Evolutionary conservation across 92 coral and sea anemone species (phyloP).

Genomic region (Parazoanthus swiftii): DNA sequence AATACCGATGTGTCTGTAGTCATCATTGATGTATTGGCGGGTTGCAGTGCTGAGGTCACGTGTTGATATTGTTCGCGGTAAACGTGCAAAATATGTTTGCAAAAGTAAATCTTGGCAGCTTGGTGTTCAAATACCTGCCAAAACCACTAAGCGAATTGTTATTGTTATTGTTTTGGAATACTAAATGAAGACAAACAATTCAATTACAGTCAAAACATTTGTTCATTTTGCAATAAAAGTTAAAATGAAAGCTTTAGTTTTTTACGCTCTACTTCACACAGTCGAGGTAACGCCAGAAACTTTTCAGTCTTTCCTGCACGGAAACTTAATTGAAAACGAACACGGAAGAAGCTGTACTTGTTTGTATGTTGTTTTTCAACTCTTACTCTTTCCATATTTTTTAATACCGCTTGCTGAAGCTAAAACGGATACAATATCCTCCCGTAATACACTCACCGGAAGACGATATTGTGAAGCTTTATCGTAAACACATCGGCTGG

Average conservation of each 20-base stretch:
- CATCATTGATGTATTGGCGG: background rate
- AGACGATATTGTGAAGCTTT: background rate
- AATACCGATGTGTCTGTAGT: background rate
- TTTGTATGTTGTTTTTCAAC: background rate
- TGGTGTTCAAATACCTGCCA: background rate
- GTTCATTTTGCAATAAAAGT: background rate
- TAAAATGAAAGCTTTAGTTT: background rate
- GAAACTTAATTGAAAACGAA: background rate
- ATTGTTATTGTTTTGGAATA: background rate
- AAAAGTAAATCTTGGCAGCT: too few relatives aligned
- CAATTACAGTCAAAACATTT: background rate
- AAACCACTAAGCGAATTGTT: background rate
- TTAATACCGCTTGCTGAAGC: background rate
- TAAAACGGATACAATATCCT: background rate
- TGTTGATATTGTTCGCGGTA: too few relatives aligned
- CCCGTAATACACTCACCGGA: background rate
- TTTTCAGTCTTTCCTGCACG: background rate
- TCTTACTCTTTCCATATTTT: background rate
- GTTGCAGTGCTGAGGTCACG: too few relatives aligned
- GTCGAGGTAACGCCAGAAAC: background rate
- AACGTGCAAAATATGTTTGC: too few relatives aligned
- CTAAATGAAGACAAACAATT: background rate
- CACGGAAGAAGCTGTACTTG: constrained; percentile 17
- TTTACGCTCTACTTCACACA: too few relatives aligned
- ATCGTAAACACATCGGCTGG: background rate